Evolutionary conservation across 2,113 vertebrate species (phyloP).

Genomic region (Phalacrocorax carbo): DNA sequence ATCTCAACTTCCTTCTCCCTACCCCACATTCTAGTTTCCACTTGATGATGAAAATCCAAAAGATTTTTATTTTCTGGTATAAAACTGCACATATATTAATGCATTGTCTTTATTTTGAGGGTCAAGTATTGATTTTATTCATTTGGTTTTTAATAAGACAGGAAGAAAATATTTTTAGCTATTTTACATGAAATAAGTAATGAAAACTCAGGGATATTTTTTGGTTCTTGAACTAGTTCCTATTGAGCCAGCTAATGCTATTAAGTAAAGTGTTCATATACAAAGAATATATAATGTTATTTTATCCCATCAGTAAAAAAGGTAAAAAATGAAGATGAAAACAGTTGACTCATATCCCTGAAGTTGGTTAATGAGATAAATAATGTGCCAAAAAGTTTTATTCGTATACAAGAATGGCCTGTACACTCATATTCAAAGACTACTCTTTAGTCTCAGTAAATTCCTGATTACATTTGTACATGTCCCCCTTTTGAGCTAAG

Average conservation of each 20-base stretch:
- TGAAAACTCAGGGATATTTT: neutral
- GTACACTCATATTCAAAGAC: neutral
- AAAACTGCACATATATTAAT: neutral
- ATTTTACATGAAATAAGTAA: neutral
- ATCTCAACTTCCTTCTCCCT: neutral
- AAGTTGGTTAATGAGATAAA: neutral
- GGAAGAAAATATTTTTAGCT: neutral
- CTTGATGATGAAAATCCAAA: neutral
- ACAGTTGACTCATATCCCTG: neutral
- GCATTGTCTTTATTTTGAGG: neutral
- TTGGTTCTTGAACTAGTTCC: fast-evolving
- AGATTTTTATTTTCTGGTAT: neutral
- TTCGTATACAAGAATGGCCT: neutral
- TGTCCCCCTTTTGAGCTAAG: neutral
- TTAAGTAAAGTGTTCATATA: neutral
- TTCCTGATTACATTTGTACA: neutral
- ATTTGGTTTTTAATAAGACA: neutral
- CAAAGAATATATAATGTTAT: neutral
- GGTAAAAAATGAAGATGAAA: neutral
- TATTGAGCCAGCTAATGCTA: neutral
- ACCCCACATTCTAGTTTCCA: neutral
- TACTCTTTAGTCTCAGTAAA: neutral
- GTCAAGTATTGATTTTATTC: neutral
- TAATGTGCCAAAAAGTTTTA: neutral
- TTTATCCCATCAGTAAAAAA: neutral